These are phyloP conservation scores for Pseudorasbora parva DNA, from an alignment of 2,113 vertebrate genomes.

Conservation along the genomic window DNA sequence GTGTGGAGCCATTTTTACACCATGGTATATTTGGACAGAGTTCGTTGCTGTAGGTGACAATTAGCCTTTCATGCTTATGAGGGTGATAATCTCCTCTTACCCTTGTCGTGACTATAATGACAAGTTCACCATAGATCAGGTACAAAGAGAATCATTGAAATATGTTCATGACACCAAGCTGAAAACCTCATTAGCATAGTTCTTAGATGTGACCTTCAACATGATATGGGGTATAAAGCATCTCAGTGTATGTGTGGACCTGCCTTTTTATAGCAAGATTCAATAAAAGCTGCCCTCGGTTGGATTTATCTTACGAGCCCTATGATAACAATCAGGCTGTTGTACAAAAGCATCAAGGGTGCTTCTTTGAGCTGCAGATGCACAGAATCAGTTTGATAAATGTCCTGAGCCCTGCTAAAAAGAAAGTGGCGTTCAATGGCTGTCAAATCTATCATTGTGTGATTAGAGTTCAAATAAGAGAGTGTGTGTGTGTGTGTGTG, in stretches of 20 bases:
- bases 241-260: conserved; percentile 28
- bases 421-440: background rate
- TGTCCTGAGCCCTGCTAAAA: conserved; percentile 4
- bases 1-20: background rate
- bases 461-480: background rate
- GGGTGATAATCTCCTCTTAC: background rate
- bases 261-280: conserved; percentile 52
- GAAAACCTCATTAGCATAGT: conserved; percentile 55
- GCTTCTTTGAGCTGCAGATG: conserved; percentile 17
- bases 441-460: conserved; percentile 30
- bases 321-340: conserved; percentile 50
- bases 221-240: conserved; percentile 43
- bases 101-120: background rate
- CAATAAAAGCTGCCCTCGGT: conserved; percentile 52
- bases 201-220: conserved; percentile 53
- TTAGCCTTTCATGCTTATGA: conserved; percentile 12
- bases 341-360: conserved; percentile 42
- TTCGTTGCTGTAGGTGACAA: background rate
- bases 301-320: conserved; percentile 54
- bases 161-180: conserved; percentile 31
- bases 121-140: background rate
- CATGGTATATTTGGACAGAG: background rate
- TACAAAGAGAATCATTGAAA: conserved; percentile 7
- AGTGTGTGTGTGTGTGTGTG: background rate
- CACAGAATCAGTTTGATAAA: conserved; percentile 33